Base-by-base conservation (phyloP, 2,888 invertebrate species). In the Athripsodes cinereus region DNA sequence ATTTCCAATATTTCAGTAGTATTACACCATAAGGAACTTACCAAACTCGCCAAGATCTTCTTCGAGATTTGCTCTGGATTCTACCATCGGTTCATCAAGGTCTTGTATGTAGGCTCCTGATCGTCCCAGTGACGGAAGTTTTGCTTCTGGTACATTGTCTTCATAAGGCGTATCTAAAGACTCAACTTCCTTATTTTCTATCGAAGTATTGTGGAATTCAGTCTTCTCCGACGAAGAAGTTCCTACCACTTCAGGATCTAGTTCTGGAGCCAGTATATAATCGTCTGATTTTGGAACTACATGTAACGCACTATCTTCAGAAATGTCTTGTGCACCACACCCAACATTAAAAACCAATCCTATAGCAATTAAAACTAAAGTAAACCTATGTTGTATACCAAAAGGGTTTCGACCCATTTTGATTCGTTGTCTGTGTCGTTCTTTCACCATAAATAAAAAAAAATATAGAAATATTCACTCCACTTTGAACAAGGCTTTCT, bases 341-440 rank as follows among this genome's bases (percentile, higher is more conserved):
- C 51, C 56, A 16, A 49, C 49, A 46, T 50, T 58, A 11, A 55
- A 6, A 20, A 58, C 20, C 35, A 60, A 48, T 21, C 57, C 34
- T 58, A 58, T 31, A 2, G 52, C 13, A 26, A 26, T 47, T 22
- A 60, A 22, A 11, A 47, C 40, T 31, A 57, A 21, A 21, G 26
- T 26, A 18, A 58, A n/a, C 2, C 21, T 20, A 31, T 21, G 49
- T 6, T 35, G 40, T 44, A 47, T 52, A 26, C 13, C 40, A 47
- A 53, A 35, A 58, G 57, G 48, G 46, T 46, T 60, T 18, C 53
- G 53, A 56, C 60, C 60, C 60, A 60, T 60, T 44, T 51, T 60
- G 40, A 40, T n/a, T 13, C 3, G 2, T 40, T 13, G 40, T 40
- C 13, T 40, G 10, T 26, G 3, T 26, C 26, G 26, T 26, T 6